Percentiles rank a stretch among this genome's conserved stretches.
phyloP scores from a whole-genome alignment of 2,797 vertebrate genomes.

The Yasuhikotakia modesta region DNA sequence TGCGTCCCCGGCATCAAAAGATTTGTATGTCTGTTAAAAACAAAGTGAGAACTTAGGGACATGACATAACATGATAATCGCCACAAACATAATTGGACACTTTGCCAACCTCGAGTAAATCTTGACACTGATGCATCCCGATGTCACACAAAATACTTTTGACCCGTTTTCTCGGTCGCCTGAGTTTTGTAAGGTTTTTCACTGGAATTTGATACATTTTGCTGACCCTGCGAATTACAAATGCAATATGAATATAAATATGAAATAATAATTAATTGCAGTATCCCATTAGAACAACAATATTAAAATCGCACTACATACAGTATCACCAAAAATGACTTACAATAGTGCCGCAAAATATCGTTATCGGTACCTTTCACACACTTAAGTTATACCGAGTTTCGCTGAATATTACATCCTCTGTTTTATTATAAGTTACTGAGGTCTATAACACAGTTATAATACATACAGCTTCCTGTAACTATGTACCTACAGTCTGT shows the following conservation, averaged over 20 bases:
- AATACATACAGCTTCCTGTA: slow-evolving; percentile 8
- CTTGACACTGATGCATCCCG: slow-evolving; percentile 81
- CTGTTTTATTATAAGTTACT: neutral
- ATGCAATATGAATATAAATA: neutral
- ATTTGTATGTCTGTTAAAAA: slow-evolving; percentile 76
- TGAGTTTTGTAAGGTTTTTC: slow-evolving; percentile 84
- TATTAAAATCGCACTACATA: neutral
- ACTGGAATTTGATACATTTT: slow-evolving; percentile 90
- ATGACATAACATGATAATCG: neutral
- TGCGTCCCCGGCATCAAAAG: slow-evolving; percentile 82
- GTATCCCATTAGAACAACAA: no score
- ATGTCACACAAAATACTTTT: slow-evolving; percentile 85
- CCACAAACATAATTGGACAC: no score
- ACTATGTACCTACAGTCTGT: slow-evolving; percentile 7
- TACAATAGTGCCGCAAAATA: neutral
- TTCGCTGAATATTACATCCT: neutral
- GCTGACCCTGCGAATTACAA: slow-evolving; percentile 64
- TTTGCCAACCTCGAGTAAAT: slow-evolving; percentile 58
- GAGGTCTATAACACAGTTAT: slow-evolving; percentile 24
- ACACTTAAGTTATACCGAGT: neutral
- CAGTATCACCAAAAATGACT: neutral
- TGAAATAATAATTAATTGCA: neutral
- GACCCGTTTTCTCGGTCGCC: slow-evolving; percentile 85
- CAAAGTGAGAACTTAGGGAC: neutral
- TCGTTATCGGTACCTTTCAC: neutral